Percentiles rank a stretch among this genome's conserved stretches.
phyloP scores from a whole-genome alignment of 2,113 vertebrate genomes.

The Heptranchias perlo region DNA sequence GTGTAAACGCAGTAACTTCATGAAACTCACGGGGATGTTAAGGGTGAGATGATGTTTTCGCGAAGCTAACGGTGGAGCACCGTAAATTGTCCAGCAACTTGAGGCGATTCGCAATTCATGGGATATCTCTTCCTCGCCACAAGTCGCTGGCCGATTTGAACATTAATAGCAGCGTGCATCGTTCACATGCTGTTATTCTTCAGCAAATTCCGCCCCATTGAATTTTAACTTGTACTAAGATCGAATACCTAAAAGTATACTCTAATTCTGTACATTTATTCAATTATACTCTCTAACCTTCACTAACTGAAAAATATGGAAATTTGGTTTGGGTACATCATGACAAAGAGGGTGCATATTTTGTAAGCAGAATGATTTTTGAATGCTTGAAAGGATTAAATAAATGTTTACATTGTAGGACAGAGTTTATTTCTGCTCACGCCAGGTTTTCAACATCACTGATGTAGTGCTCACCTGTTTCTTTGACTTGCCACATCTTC shows the following conservation, averaged over 20 bases:
- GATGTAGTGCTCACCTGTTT: constrained; percentile 66
- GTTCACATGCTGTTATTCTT: no score
- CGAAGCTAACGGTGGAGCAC: no score
- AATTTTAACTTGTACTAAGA: background rate
- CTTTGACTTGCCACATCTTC: constrained; percentile 74
- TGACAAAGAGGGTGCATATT: no score
- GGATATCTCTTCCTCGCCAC: no score
- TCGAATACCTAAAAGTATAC: background rate
- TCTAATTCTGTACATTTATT: background rate
- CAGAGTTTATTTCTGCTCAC: background rate
- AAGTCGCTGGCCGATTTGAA: no score
- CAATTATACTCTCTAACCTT: background rate
- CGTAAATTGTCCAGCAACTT: no score
- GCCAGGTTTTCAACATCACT: background rate
- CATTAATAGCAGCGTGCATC: no score
- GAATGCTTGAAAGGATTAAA: background rate
- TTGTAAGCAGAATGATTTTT: background rate
- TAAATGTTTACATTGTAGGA: background rate
- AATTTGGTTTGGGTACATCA: background rate
- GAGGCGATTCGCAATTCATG: no score
- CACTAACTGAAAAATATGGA: background rate
- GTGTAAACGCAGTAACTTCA: no score
- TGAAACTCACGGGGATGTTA: no score
- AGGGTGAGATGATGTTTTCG: no score
- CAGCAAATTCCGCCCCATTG: no score